A percentile compares a stretch with the other conserved stretches of the same genome.
Conservation (phyloP, 2,113 vertebrate species). For the Hippocampus mohnikei region DNA sequence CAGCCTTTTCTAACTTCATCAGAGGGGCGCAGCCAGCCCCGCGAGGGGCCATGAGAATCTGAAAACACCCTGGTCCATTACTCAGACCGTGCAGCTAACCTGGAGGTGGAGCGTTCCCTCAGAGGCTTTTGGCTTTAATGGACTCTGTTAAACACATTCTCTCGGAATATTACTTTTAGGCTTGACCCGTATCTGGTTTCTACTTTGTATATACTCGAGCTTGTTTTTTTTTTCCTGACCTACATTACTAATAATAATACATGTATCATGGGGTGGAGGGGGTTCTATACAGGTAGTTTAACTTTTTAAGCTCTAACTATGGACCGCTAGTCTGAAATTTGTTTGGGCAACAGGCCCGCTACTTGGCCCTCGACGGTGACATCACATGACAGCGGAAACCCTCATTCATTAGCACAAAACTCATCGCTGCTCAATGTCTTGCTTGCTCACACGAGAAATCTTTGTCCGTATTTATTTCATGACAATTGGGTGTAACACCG, state of each 20-base stretch:
- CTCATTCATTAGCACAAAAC: background rate
- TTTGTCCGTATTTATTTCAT: background rate
- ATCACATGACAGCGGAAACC: background rate
- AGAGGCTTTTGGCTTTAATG: constrained; percentile 71
- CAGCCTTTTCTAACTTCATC: constrained; percentile 70
- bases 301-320: background rate
- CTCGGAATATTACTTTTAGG: constrained; percentile 62
- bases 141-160: constrained; percentile 73
- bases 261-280: no score
- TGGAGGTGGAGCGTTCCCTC: constrained; percentile 62
- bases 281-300: background rate
- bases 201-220: constrained; percentile 18
- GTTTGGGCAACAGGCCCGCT: background rate
- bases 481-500: no score
- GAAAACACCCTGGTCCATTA: constrained; percentile 69
- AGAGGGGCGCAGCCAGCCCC: constrained; percentile 47
- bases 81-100: constrained; percentile 58
- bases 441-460: background rate
- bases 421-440: background rate
- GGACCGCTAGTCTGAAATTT: background rate
- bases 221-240: constrained; percentile 30
- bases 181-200: constrained; percentile 67
- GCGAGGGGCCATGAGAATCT: constrained; percentile 58
- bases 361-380: background rate
- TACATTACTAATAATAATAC: background rate